Base-by-base conservation (phyloP, 2,113 vertebrate genomes). In the Proterorhinus semilunaris region DNA sequence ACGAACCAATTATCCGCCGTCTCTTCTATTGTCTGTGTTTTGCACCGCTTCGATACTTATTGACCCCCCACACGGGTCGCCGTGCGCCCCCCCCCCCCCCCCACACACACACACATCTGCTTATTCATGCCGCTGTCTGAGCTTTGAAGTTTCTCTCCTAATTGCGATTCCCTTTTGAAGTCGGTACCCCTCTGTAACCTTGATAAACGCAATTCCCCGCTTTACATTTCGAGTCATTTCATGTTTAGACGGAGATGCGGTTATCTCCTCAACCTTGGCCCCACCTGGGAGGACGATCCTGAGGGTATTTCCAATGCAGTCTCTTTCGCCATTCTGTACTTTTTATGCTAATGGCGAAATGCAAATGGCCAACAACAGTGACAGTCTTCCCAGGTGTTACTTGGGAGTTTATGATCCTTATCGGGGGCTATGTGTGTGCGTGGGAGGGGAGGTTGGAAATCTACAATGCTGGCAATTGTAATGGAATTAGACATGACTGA, bases 101-200 rank as follows among this genome's bases (percentile, higher is more conserved):
- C n/a, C n/a, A n/a, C n/a, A n/a, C n/a, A n/a, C n/a, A n/a, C 53
- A 0, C 66, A 27, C 55, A 80, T 78, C 65, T 74, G 65, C 65
- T 73, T 77, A 73, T 80, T 68, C 62, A 81, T 66, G 61, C 74
- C 80, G 58, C 66, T 83, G 74, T 69, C 65, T 62, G 69, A 15
- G 62, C 75, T 87, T 86, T 87, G 69, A 86, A 80, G 72, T 79
- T 66, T 48, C 47, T 44, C 11, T 55, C 74, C 57, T 86, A 75
- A 86, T 83, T 86, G 72, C 47, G 45, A 49, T 73, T 83, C 79
- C 47, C 66, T 76, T 90, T 84, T 87, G 76, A 89, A 87, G 84
- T 78, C 57, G 10, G 62, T 13, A 15, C n/a, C 21, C 11, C 53
- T 76, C 44, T 11, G 62, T 75, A 54, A 49, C 66, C 63, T 17